Conservation (phyloP, 2,888 invertebrate species). For the Anorthoa munda region DNA sequence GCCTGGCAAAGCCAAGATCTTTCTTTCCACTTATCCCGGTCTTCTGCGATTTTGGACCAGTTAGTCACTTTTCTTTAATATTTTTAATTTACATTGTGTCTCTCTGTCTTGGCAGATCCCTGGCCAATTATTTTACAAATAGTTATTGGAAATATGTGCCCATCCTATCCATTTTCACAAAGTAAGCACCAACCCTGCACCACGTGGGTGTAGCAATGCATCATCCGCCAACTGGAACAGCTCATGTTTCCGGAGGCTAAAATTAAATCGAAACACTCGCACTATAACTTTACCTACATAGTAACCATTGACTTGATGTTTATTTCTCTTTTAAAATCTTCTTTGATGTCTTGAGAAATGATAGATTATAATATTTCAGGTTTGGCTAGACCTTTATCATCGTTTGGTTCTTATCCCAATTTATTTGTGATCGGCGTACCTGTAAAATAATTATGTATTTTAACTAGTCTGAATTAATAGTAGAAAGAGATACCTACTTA, state of each 20-base stretch:
- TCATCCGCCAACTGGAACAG: constrained; percentile 72
- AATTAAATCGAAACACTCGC: constrained; percentile 60
- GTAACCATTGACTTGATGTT: constrained; percentile 21
- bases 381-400: neutral
- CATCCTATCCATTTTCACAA: neutral
- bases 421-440: neutral
- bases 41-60: neutral
- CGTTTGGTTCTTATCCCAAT: neutral
- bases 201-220: constrained; percentile 57
- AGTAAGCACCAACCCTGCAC: constrained; percentile 51
- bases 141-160: neutral
- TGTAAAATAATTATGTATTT: too few species aligned
- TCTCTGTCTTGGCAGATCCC: too few species aligned
- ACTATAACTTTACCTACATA: constrained; percentile 30
- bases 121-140: too few species aligned
- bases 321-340: constrained; percentile 2
- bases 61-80: neutral
- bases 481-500: too few species aligned
- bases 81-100: too few species aligned
- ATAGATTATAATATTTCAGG: neutral
- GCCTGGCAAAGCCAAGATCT: too few species aligned
- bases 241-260: constrained; percentile 74
- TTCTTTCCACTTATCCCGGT: neutral
- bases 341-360: constrained; percentile 16
- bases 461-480: too few species aligned